These are phyloP conservation scores for Acrocephalus arundinaceus DNA, from an alignment of 2,113 vertebrate genomes.

Conservation along the genomic window DNA sequence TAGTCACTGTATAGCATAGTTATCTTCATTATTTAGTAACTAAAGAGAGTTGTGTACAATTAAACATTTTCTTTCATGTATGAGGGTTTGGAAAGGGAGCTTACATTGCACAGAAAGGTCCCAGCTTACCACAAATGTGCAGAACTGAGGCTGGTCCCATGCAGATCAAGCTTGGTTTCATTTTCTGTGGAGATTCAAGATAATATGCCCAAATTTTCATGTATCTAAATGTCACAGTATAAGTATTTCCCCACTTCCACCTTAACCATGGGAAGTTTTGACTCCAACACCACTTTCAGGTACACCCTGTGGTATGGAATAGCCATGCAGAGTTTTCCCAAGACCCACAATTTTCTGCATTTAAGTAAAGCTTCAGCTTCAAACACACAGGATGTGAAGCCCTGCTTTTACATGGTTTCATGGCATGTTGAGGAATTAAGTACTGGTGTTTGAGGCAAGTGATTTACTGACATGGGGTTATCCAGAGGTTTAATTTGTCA, in stretches of 20 bases:
- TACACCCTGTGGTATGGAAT: neutral
- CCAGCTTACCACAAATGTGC: neutral
- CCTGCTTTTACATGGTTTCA: neutral
- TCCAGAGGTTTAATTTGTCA: conserved; percentile 35
- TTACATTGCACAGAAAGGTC: neutral
- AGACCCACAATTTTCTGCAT: neutral
- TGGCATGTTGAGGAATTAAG: neutral
- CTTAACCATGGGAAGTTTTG: neutral
- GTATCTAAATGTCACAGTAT: neutral
- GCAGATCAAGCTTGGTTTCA: neutral
- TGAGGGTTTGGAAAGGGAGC: neutral
- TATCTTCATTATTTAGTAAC: neutral
- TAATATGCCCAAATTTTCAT: neutral
- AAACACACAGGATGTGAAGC: neutral
- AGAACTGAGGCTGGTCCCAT: neutral
- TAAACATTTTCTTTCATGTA: neutral
- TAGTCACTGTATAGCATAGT: neutral
- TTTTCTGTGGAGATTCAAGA: neutral
- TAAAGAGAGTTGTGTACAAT: neutral
- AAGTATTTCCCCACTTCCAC: neutral
- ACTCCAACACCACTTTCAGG: neutral
- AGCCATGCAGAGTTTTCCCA: neutral
- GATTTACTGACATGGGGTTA: conserved; percentile 35
- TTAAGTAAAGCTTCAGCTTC: neutral
- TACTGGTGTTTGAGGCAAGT: neutral